Conservation (phyloP, 1,140 invertebrate species). For the Dinoponera quadriceps region DNA sequence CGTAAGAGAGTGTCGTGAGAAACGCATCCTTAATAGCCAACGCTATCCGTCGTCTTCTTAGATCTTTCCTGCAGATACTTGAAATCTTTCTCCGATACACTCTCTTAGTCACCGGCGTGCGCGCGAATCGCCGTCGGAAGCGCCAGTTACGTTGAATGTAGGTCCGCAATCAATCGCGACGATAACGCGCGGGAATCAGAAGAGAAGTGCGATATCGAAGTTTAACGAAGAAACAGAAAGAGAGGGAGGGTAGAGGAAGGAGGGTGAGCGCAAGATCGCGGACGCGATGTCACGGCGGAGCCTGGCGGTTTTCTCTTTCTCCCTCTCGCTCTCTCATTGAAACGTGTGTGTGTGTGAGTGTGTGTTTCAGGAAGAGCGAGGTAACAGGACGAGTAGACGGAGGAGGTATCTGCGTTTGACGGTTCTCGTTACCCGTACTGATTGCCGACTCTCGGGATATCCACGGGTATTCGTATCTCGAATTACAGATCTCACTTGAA, state of each 20-base stretch:
- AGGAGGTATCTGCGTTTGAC: conserved; percentile 61
- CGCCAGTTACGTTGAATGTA: conserved; percentile 69
- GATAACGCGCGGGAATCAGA: conserved; percentile 65
- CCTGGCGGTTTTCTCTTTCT: no score
- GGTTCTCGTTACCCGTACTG: conserved; percentile 73
- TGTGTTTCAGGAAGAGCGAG: conserved; percentile 44
- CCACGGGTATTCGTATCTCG: conserved; percentile 72
- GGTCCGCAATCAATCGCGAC: conserved; percentile 62
- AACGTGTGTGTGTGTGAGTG: no score
- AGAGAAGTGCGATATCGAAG: conserved; percentile 59
- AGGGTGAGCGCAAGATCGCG: conserved; percentile 11
- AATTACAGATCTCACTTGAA: conserved; percentile 70
- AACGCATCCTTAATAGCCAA: conserved; percentile 25
- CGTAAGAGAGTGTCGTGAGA: conserved; percentile 2
- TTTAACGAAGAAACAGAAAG: conserved; percentile 68
- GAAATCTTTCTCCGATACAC: conserved; percentile 36
- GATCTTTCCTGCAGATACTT: conserved; percentile 45
- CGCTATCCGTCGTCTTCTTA: conserved; percentile 8
- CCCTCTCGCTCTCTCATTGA: conserved; percentile 43
- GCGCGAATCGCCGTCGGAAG: conserved; percentile 62
- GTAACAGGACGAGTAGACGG: conserved; percentile 18
- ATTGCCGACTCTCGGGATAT: conserved; percentile 73
- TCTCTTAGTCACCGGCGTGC: conserved; percentile 7
- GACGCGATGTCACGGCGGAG: conserved; percentile 58
- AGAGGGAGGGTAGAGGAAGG: neutral